Base-by-base conservation (phyloP, 2,888 invertebrate species). In the Eupelmus urozonus region DNA sequence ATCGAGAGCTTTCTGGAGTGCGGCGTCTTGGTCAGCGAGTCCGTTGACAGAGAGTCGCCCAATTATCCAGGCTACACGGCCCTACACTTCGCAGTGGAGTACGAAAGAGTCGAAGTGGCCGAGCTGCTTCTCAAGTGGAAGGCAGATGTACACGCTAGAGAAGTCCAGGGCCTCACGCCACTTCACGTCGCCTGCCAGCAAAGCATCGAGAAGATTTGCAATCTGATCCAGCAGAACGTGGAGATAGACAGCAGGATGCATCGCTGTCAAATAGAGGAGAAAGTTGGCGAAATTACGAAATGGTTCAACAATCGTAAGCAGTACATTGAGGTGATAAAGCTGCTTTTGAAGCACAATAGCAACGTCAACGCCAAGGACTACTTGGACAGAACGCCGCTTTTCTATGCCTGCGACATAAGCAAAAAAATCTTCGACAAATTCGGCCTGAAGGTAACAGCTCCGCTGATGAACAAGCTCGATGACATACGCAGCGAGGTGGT, bases 51-150 rank as follows among this genome's bases (percentile, higher is more conserved):
- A 16, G 45, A 42, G 4, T 23, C 69, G 25, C 62, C 18, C 1
- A 45, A n/a, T 13, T 62, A 16, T 2, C 20, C 60, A 18, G 62
- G 72, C 9, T 62, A 72, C 51, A 67, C 78, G 7, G 20, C 78
- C 11, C 73, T 78, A 16, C 69, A 69, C 42, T 57, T 69, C 1
- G 69, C 69, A 3, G 55, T 34, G 9, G 25, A 57, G 3, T 69
- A n/a, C 27, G 42, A 57, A 11, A 23, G 42, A 9, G 34, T 42
- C 4, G 55, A 69, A n/a, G 23, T 23, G n/a, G 55, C 45, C n/a
- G 45, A 57, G 11, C 7, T 42, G 2, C 57, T 69, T 11, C 34
- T 69, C 1, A 5, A 69, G 7, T 7, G 18, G n/a, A 42, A 42
- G 1, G 57, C 57, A 4, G 11, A 34, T 0, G 67, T 67, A 23